phyloP scores from a whole-genome alignment of 2,113 vertebrate genomes.

The Smithornis capensis region DNA sequence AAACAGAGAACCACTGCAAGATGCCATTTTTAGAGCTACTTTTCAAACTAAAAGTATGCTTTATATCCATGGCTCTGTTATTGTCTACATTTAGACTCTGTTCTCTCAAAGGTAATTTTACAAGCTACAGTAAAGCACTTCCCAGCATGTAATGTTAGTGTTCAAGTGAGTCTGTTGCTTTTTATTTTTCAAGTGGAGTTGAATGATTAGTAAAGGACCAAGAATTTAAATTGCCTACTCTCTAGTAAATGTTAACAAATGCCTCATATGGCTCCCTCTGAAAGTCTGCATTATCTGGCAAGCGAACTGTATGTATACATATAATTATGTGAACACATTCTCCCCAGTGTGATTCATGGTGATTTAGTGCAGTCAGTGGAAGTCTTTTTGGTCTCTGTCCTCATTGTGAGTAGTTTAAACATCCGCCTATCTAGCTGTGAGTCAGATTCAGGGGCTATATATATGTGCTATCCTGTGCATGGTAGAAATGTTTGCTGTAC shows the following conservation, averaged over 20 bases:
- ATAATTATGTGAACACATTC: constrained; percentile 25
- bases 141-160: constrained; percentile 51
- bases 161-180: constrained; percentile 51
- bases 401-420: neutral
- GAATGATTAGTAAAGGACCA: constrained; percentile 52
- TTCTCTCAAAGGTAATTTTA: constrained; percentile 52
- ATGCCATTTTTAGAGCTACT: constrained; percentile 42
- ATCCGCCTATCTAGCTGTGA: neutral
- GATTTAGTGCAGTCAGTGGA: neutral
- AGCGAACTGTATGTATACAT: constrained; percentile 16
- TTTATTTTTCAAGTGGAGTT: constrained; percentile 61
- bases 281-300: constrained; percentile 23
- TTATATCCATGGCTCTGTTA: constrained; percentile 27
- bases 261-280: neutral
- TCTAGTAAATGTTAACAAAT: constrained; percentile 46
- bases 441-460: neutral
- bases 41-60: constrained; percentile 36
- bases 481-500: neutral
- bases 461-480: neutral
- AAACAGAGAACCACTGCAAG: neutral
- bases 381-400: neutral
- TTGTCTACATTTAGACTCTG: constrained; percentile 50
- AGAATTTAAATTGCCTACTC: constrained; percentile 53
- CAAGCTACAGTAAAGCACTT: constrained; percentile 51
- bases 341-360: neutral